These are phyloP conservation scores for Amphimedon queenslandica DNA, from an alignment of 37 sponge, comb jelly and placozoan species.

Conservation along the genomic window DNA sequence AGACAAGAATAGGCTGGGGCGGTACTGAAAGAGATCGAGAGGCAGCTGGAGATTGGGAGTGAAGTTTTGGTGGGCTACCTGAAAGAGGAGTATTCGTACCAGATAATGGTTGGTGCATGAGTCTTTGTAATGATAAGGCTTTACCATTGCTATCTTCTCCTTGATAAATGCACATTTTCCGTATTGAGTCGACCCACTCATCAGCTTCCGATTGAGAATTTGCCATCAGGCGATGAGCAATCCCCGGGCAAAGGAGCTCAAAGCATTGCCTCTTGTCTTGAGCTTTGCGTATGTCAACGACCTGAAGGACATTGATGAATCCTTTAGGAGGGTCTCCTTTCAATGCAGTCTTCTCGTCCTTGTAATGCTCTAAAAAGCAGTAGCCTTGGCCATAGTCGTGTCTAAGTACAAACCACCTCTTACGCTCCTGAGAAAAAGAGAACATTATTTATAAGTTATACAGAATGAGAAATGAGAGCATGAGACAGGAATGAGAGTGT, in stretches of 20 bases:
- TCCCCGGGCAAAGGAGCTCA: constrained; percentile 80
- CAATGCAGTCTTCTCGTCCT: constrained; percentile 71
- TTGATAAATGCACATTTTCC: constrained; percentile 42
- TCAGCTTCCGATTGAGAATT: constrained; percentile 72
- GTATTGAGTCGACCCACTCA: constrained; percentile 57
- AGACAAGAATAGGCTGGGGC: constrained; percentile 6
- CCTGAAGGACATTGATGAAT: constrained; percentile 51
- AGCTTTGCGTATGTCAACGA: constrained; percentile 58
- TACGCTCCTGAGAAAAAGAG: constrained; percentile 46
- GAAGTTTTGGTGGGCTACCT: neutral
- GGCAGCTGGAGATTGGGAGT: too few species aligned
- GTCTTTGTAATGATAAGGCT: neutral
- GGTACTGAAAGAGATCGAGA: neutral
- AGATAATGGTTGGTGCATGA: neutral
- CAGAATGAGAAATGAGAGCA: too few species aligned
- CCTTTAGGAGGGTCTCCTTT: constrained; percentile 66
- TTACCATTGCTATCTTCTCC: constrained; percentile 19
- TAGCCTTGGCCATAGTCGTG: constrained; percentile 25
- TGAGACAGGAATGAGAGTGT: too few species aligned
- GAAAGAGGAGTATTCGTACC: neutral
- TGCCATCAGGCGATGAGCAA: constrained; percentile 61
- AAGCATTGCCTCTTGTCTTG: constrained; percentile 66
- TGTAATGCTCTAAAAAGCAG: constrained; percentile 65
- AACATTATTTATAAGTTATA: too few species aligned
- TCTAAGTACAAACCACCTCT: constrained; percentile 69